Evolutionary conservation across 2,113 vertebrate genomes (phyloP).

Genomic region (Centropus unirufus): DNA sequence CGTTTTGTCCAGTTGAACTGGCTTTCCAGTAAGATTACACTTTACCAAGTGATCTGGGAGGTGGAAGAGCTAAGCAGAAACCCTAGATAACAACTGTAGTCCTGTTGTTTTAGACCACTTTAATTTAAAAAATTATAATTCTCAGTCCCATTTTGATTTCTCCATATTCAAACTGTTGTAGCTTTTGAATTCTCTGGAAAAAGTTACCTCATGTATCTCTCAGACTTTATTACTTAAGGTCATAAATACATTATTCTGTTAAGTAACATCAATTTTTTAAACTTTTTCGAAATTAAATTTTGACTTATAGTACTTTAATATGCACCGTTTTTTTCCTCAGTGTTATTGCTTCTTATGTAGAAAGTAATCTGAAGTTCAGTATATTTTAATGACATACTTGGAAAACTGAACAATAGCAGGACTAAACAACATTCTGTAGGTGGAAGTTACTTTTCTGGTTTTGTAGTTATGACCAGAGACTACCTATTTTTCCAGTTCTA

Average conservation of each 20-base stretch:
- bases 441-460: neutral
- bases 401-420: neutral
- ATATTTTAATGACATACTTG: neutral
- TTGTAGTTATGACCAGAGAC: neutral
- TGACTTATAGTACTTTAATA: neutral
- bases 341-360: neutral
- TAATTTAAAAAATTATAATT: neutral
- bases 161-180: neutral
- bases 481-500: neutral
- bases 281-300: neutral
- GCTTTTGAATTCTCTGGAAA: neutral
- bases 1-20: neutral
- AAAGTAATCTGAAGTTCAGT: neutral
- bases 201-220: neutral
- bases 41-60: neutral
- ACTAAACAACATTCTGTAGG: neutral
- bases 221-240: neutral
- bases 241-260: neutral
- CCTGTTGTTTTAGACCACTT: neutral
- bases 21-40: neutral
- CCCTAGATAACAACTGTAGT: neutral
- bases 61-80: neutral
- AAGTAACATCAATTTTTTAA: neutral
- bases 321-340: rapidly evolving
- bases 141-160: neutral